Evolutionary conservation across 2,797 vertebrate species (phyloP).

Genomic region (Cyclura pinguis): DNA sequence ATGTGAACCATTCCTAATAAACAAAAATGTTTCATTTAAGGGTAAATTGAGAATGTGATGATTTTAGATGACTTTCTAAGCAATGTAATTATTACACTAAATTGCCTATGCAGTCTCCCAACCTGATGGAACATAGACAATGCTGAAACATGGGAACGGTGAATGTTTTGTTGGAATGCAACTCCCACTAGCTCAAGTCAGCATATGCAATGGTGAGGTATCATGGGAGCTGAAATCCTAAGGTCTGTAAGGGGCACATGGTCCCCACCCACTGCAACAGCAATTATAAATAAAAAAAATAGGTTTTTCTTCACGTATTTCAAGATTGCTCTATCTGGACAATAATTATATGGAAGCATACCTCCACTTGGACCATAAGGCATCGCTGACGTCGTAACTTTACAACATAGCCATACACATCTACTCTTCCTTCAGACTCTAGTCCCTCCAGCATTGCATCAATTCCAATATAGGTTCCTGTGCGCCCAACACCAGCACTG

Average conservation of each 20-base stretch:
- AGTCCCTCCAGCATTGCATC: conserved; percentile 96
- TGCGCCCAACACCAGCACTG: conserved; percentile 96
- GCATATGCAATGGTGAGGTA: too few species aligned
- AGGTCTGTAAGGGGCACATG: neutral
- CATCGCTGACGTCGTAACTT: conserved; percentile 92
- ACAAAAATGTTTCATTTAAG: neutral
- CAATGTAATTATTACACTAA: neutral
- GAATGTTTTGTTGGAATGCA: too few species aligned
- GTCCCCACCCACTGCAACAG: neutral
- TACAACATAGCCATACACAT: conserved; percentile 93
- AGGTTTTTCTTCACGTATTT: neutral
- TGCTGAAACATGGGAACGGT: neutral
- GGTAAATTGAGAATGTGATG: neutral
- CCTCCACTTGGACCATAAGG: conserved; percentile 99
- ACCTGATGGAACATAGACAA: neutral
- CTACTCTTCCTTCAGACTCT: conserved; percentile 89
- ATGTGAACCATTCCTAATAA: neutral
- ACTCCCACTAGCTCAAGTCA: too few species aligned
- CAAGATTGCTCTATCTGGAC: neutral
- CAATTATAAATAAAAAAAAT: neutral
- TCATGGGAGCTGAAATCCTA: neutral
- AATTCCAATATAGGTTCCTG: conserved; percentile 94
- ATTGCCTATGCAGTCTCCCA: neutral
- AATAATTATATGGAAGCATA: conserved; percentile 55
- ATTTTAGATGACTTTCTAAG: neutral